Conservation (phyloP, 2,113 vertebrate species). For the Crotophaga sulcirostris region DNA sequence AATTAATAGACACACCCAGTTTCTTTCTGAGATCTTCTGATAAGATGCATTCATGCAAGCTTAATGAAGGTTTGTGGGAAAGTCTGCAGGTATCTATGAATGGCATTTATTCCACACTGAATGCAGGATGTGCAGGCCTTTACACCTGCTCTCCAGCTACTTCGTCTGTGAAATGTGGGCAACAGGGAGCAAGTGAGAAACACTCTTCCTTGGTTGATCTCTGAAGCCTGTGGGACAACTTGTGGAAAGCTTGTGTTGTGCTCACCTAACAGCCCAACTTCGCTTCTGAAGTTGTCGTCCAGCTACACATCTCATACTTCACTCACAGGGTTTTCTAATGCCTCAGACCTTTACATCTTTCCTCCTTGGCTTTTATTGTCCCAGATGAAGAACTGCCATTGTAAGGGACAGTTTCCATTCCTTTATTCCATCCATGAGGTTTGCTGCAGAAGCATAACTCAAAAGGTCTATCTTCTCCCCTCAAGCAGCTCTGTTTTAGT, state of each 20-base stretch:
- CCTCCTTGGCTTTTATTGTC: neutral
- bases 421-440: neutral
- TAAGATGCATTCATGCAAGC: neutral
- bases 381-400: neutral
- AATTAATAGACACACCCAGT: neutral
- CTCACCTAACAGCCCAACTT: neutral
- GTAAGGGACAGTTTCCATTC: neutral
- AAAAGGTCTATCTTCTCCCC: neutral
- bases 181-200: neutral
- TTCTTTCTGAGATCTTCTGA: slow-evolving; percentile 26
- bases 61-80: slow-evolving; percentile 26
- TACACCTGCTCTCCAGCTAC: neutral
- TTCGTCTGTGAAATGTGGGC: neutral
- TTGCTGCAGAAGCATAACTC: neutral
- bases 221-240: neutral
- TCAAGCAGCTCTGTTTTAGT: neutral
- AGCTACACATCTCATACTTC: neutral
- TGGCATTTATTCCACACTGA: neutral
- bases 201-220: neutral
- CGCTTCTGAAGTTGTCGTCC: neutral
- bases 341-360: neutral
- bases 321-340: neutral
- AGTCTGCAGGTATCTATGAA: neutral
- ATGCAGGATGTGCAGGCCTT: neutral
- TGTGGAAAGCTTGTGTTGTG: neutral